Evolutionary conservation across 2,113 vertebrate species (phyloP).

Genomic region (Circaetus cinerascens): DNA sequence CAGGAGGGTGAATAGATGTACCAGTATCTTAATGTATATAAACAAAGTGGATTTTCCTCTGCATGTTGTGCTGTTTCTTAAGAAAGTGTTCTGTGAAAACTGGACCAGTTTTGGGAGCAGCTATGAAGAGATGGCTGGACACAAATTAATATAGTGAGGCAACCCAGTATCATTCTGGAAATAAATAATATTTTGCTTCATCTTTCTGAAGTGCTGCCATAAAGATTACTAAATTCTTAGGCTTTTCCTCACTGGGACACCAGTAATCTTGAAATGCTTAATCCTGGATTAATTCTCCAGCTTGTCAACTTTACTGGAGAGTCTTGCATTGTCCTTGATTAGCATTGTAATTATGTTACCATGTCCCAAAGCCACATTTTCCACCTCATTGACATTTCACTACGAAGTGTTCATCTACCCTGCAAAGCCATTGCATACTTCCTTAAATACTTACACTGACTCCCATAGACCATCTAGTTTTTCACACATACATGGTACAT

Average conservation of each 20-base stretch:
- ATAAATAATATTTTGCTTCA: background rate
- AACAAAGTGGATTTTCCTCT: background rate
- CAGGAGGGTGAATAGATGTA: background rate
- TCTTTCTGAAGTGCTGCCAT: slow-evolving; percentile 23
- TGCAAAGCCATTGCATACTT: background rate
- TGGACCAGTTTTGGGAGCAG: background rate
- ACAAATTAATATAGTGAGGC: background rate
- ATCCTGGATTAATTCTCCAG: slow-evolving; percentile 55
- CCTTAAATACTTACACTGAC: background rate
- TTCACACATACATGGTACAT: background rate
- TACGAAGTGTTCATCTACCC: background rate
- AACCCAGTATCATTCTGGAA: background rate
- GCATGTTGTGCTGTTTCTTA: background rate
- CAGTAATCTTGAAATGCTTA: slow-evolving; percentile 47
- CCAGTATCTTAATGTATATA: background rate
- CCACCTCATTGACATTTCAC: slow-evolving; percentile 4
- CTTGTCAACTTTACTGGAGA: slow-evolving; percentile 39
- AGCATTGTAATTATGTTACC: slow-evolving; percentile 26
- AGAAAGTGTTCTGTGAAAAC: background rate
- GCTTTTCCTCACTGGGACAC: slow-evolving; percentile 21
- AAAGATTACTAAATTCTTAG: slow-evolving; percentile 27
- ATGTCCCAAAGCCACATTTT: slow-evolving; percentile 10
- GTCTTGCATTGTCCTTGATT: slow-evolving; percentile 38
- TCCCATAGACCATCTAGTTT: background rate
- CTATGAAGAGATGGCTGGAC: background rate